Conservation (phyloP, 1,140 invertebrate species). For the Amyelois transitella region DNA sequence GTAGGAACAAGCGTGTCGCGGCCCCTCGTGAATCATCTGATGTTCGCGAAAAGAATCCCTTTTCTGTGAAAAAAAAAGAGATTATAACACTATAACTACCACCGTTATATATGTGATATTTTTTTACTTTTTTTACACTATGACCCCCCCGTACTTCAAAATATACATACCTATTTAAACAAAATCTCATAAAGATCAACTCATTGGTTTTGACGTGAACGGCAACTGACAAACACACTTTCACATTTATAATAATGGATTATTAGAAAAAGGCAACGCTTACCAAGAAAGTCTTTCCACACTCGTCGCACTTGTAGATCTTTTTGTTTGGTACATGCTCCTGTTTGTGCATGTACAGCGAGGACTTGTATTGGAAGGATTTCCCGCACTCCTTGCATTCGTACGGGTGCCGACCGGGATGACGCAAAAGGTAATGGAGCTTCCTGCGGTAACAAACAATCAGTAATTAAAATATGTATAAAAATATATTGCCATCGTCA, state of each 20-base stretch:
- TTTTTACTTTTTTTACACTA: not conserved
- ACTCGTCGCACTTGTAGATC: conserved; percentile 58
- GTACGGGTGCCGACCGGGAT: conserved; percentile 58
- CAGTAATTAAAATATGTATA: not conserved
- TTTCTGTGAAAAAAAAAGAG: conserved; percentile 45
- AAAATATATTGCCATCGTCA: too few species aligned
- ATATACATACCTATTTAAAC: not conserved
- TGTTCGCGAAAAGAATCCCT: conserved; percentile 75
- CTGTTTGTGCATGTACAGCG: conserved; percentile 64
- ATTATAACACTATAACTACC: not conserved
- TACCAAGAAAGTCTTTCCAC: conserved; percentile 57
- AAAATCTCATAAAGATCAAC: too few species aligned
- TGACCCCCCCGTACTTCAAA: not conserved
- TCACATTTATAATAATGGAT: not conserved
- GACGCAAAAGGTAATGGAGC: conserved; percentile 60
- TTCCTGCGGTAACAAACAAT: conserved; percentile 36
- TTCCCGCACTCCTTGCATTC: conserved; percentile 60
- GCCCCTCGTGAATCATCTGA: conserved; percentile 74
- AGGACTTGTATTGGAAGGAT: conserved; percentile 67
- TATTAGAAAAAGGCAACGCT: conserved; percentile 18
- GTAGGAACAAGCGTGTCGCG: conserved; percentile 74
- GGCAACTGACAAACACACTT: not conserved
- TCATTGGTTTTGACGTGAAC: too few species aligned
- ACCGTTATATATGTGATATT: not conserved
- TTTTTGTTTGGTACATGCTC: conserved; percentile 53